Evolutionary conservation across 1,140 invertebrate species (phyloP).

Genomic region (Homalodisca vitripennis): DNA sequence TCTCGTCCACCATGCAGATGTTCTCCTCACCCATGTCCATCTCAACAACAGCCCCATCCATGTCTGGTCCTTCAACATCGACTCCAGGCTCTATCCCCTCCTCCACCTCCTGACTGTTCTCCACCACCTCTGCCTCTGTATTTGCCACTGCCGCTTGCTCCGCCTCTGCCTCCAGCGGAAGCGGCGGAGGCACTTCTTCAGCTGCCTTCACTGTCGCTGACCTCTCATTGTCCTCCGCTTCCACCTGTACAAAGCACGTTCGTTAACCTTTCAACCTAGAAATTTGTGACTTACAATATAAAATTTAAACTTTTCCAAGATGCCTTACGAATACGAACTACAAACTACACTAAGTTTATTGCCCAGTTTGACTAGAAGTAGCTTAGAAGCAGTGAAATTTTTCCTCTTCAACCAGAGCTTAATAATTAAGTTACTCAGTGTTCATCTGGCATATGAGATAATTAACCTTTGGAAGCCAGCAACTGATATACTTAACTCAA

Average conservation of each 20-base stretch:
- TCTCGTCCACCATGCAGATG: constrained; percentile 41
- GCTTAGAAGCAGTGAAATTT: too few relatives aligned
- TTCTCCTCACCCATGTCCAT: constrained; percentile 31
- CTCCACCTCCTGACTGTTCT: constrained; percentile 22
- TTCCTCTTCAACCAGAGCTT: too few relatives aligned
- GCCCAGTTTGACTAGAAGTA: too few relatives aligned
- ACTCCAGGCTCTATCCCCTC: constrained; percentile 37
- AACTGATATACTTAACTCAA: too few relatives aligned
- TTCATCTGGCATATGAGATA: too few relatives aligned
- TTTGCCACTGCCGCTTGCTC: neutral
- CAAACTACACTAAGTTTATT: too few relatives aligned
- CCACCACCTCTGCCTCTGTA: neutral
- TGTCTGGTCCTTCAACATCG: constrained; percentile 23
- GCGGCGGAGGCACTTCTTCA: neutral
- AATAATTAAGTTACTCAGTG: too few relatives aligned
- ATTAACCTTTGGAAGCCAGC: too few relatives aligned
- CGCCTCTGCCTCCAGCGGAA: neutral
- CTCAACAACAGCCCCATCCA: constrained; percentile 31
- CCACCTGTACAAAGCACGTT: neutral
- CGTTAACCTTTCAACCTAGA: constrained; percentile 15
- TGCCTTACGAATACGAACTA: too few relatives aligned
- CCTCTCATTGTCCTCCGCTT: neutral
- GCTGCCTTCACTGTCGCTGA: too few relatives aligned
- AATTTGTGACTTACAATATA: too few relatives aligned
- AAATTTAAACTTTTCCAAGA: too few relatives aligned